Evolutionary conservation across 2,888 invertebrate species (phyloP).

Genomic region (Microdon myrmicae): DNA sequence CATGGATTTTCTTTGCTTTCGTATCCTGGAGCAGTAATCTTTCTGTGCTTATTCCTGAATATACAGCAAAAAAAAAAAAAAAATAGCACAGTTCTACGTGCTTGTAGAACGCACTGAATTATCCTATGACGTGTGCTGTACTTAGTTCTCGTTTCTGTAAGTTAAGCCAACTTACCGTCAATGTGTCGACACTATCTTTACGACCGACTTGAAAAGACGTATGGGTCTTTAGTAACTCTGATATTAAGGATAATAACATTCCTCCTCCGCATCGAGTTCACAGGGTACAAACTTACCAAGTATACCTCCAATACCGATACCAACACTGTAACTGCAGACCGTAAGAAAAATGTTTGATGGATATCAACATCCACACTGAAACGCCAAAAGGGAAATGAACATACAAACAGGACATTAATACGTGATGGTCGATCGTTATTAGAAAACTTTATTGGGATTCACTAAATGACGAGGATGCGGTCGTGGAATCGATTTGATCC

Average conservation of each 20-base stretch:
- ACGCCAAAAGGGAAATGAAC: conserved; percentile 52
- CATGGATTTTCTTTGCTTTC: too few relatives aligned
- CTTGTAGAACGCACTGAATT: too few relatives aligned
- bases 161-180: conserved; percentile 44
- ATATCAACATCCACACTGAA: conserved; percentile 49
- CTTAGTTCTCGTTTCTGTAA: conserved; percentile 28
- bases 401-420: conserved; percentile 47
- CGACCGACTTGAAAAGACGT: conserved; percentile 20
- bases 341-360: conserved; percentile 34
- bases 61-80: too few relatives aligned
- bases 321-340: not conserved
- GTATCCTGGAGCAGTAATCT: too few relatives aligned
- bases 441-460: conserved; percentile 46
- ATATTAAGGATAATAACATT: conserved; percentile 26
- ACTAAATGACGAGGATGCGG: conserved; percentile 15
- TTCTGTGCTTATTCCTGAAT: too few relatives aligned
- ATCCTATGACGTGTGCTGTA: too few relatives aligned
- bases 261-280: conserved; percentile 8
- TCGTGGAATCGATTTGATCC: too few relatives aligned
- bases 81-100: too few relatives aligned
- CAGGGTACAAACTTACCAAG: not conserved
- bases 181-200: conserved; percentile 44
- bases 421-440: conserved; percentile 45
- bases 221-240: too few relatives aligned
- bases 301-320: not conserved